Evolutionary conservation across 1,140 invertebrate genomes (phyloP), one percentile per base, ranked within the genome.

Genomic region (Eumaeus atala): DNA sequence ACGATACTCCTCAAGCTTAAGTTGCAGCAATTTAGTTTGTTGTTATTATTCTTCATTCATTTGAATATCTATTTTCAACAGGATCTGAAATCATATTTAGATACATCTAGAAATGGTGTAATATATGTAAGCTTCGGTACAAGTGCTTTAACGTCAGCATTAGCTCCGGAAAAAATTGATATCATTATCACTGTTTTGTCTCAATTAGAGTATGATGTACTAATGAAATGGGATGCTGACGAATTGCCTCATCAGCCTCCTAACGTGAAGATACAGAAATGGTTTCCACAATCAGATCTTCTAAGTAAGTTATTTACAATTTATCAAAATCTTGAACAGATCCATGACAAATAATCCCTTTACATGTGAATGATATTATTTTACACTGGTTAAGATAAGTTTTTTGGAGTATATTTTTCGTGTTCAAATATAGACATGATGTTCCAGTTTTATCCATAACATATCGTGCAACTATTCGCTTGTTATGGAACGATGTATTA

Each of bases 71-170:
- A 28, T 3, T 28, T 28, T 12, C 62, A 51, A 1, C 35, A 74
- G 67, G 59, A 67, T 36, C 50, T 74, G 8, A 59, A 61, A 52
- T 56, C 58, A 5, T 66, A 61, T 47, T 48, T 74, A 17, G 64
- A 73, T 53, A 56, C 64, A 8, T 68, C 68, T 7, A 54, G 58
- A 18, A 54, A 62, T 33, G 66, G 67, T 21, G 83, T 89, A 0
- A 73, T 90, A 35, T 72, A 87, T 51, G 65, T 90, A 44, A 87
- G 84, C 57, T 76, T 92, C 60, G 91, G 91, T 7, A 88, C 89
- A 4, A 90, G 88, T 48, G 59, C 90, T 0, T 81, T 84, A 35
- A 74, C 84, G 14, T 67, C 72, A 2, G 59, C 77, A n/a, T 61
- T 91, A 4, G 64, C 79, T 0, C 50, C 66, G 0, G 72, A 85